A percentile compares a stretch with the other conserved stretches of the same genome.
Conservation (phyloP, 2,888 invertebrate species). For the Agriotes lineatus region DNA sequence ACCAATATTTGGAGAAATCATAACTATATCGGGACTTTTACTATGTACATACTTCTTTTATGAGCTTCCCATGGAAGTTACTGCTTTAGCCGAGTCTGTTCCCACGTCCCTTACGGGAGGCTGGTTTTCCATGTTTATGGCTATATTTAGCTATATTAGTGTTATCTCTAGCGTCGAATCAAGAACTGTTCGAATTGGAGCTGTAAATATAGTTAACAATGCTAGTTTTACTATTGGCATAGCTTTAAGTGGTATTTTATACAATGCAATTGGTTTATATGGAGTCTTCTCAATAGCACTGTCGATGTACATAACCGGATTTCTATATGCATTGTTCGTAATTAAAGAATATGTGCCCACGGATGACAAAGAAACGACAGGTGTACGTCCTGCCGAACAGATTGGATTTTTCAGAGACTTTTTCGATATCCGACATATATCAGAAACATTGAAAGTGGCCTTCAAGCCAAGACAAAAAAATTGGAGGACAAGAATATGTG, state of each 20-base stretch:
- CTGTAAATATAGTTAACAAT: conserved; percentile 69
- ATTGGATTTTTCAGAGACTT: conserved; percentile 55
- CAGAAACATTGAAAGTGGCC: conserved; percentile 68
- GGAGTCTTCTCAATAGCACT: conserved; percentile 68
- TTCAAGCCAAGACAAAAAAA: conserved; percentile 67
- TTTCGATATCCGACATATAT: conserved; percentile 66
- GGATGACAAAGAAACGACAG: conserved; percentile 54
- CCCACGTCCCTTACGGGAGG: conserved; percentile 70
- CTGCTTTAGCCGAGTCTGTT: conserved; percentile 69
- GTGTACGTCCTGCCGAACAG: neutral
- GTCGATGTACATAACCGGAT: conserved; percentile 65
- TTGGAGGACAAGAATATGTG: conserved; percentile 65
- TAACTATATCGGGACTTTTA: conserved; percentile 68
- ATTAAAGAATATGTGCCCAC: conserved; percentile 68
- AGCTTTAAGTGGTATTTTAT: conserved; percentile 68
- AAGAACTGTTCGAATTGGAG: conserved; percentile 73
- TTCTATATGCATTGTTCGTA: conserved; percentile 66
- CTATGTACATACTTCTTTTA: conserved; percentile 70
- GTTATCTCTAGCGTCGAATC: conserved; percentile 70
- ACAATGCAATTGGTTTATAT: conserved; percentile 67
- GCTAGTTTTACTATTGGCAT: conserved; percentile 69
- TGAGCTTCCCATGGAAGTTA: conserved; percentile 69
- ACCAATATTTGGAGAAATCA: conserved; percentile 70
- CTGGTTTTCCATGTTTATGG: conserved; percentile 71
- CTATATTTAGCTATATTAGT: conserved; percentile 73